phyloP scores from a whole-genome alignment of 2,888 invertebrate species.

The Beris morrisii region DNA sequence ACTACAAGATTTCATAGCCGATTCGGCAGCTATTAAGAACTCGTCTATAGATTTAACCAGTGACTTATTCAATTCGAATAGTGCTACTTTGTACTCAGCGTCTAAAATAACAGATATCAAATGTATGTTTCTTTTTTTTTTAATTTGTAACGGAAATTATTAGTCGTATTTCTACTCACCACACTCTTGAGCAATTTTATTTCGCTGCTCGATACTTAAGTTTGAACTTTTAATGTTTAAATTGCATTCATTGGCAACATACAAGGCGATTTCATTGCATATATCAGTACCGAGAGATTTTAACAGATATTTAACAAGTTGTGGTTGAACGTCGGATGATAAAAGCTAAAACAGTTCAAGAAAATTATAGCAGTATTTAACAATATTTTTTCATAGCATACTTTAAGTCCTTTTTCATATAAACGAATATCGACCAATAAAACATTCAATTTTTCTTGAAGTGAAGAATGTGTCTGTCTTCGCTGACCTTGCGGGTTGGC shows the following conservation, averaged over 20 bases:
- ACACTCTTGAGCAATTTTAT: conserved; percentile 69
- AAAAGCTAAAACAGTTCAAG: conserved; percentile 53
- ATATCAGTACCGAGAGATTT: conserved; percentile 84
- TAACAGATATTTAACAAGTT: conserved; percentile 78
- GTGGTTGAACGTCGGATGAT: conserved; percentile 65
- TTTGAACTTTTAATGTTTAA: conserved; percentile 61
- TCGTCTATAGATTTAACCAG: conserved; percentile 73
- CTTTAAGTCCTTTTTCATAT: conserved; percentile 77
- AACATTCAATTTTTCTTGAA: conserved; percentile 81
- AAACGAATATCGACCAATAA: conserved; percentile 73
- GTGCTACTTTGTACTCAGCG: conserved; percentile 66
- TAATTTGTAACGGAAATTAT: background rate
- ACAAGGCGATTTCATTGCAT: conserved; percentile 74
- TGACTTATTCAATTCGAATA: conserved; percentile 70
- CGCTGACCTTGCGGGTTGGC: conserved; percentile 72
- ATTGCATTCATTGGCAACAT: conserved; percentile 75
- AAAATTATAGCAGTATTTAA: conserved; percentile 2
- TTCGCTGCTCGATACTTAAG: conserved; percentile 66
- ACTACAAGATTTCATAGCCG: conserved; percentile 69
- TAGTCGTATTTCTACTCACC: conserved; percentile 41
- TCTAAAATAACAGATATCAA: conserved; percentile 52
- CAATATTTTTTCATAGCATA: conserved; percentile 36
- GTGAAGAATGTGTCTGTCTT: conserved; percentile 76
- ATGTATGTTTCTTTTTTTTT: background rate
- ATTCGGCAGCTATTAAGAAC: conserved; percentile 75